A percentile compares a stretch with the other conserved stretches of the same genome.
Evolutionary conservation across 2,888 invertebrate species (phyloP).

Genomic region (Anodontia alba): DNA sequence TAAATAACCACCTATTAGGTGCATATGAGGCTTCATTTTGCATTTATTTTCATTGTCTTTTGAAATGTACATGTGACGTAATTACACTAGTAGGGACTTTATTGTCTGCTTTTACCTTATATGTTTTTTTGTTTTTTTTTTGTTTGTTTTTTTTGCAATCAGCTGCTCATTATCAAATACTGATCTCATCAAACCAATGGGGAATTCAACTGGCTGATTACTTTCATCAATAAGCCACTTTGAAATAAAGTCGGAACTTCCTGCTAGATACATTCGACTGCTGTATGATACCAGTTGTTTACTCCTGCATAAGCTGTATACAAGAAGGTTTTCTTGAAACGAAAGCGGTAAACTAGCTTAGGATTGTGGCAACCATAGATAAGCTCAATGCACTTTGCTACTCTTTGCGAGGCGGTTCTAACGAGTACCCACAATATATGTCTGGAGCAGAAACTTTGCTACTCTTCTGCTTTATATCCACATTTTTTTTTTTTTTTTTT

Average conservation of each 20-base stretch:
- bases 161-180: constrained; percentile 50
- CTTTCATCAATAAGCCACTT: constrained; percentile 33
- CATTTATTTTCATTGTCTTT: too few relatives aligned
- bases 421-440: too few relatives aligned
- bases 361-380: background rate
- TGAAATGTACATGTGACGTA: constrained; percentile 25
- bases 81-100: constrained; percentile 26
- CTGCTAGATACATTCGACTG: constrained; percentile 19
- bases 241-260: constrained; percentile 26
- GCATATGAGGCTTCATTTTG: too few relatives aligned
- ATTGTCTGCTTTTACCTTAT: constrained; percentile 34
- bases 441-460: too few relatives aligned
- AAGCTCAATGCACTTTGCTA: background rate
- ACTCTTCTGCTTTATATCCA: too few relatives aligned
- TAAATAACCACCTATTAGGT: too few relatives aligned
- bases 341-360: background rate
- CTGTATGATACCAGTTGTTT: constrained; percentile 37
- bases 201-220: constrained; percentile 5
- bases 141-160: too few relatives aligned
- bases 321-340: background rate
- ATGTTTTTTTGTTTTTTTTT: too few relatives aligned
- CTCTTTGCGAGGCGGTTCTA: too few relatives aligned
- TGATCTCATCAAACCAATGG: constrained; percentile 25
- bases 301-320: constrained; percentile 28
- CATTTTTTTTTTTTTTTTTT: too few relatives aligned